Evolutionary conservation across 2,113 vertebrate genomes (phyloP), one percentile per base, ranked within the genome.

Genomic region (Chrysemys picta): DNA sequence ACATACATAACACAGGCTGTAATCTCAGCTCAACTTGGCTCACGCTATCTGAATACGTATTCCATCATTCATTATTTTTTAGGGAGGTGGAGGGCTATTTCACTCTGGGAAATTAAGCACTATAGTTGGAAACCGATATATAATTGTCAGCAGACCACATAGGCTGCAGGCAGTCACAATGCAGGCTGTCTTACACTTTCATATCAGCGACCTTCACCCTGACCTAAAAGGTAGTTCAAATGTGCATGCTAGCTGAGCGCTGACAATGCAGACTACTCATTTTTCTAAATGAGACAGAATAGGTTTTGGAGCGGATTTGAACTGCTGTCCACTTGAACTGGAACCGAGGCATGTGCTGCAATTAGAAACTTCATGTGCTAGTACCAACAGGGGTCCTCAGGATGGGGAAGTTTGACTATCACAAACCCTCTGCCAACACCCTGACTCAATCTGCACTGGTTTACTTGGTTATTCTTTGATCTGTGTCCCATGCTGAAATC

Each of bases 401-500:
- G 52, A 45, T 1, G 52, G 69, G 7, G 29, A 76, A 25, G 24
- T 22, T 45, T 90, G 29, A 88, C 4, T 85, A 45, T 2, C 87
- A 87, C 17, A 3, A 0, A 6, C 52, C 21, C 76, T 89, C 84
- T 38, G 16, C 80, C 84, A 12, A 5, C 4, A 25, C 21, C 54
- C 1, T 1, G 49, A 19, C 69, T 13, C 4, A 1, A 0, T 6
- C 1, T 1, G 3, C 14, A 80, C 2, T 27, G 38, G 85, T 82
- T 52, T 88, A 25, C 75, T 27, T 1, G 80, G 50, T 85, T 65
- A 62, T 38, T 81, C 84, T 87, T 81, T 59, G 86, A 80, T 45
- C 29, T 52, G 78, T 29, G 5, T 11, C 78, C 47, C 29, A 80
- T 45, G 82, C 88, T 5, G 1, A 82, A 72, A 92, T 88, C 88